phyloP scores from a whole-genome alignment of 2,113 vertebrate species.

The Lota lota region DNA sequence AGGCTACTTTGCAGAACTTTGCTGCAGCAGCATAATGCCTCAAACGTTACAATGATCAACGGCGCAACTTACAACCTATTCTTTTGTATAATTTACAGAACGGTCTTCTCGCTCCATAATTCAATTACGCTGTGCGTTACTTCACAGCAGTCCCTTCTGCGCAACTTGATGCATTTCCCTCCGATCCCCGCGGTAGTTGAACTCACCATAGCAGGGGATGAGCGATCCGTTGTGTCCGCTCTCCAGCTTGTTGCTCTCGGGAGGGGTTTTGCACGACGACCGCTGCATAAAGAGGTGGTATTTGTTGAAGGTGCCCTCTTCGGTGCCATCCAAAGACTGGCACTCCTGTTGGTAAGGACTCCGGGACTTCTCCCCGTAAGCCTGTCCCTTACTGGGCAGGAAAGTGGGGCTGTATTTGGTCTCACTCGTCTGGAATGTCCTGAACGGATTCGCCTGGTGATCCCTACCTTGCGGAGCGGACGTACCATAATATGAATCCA shows the following conservation, averaged over 20 bases:
- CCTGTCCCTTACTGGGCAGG: slow-evolving; percentile 88
- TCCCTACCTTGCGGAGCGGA: slow-evolving; percentile 83
- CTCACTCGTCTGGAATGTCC: slow-evolving; percentile 89
- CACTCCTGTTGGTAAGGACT: slow-evolving; percentile 87
- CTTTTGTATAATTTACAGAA: too few species aligned
- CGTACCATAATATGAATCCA: slow-evolving; percentile 96
- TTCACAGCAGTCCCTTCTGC: background rate
- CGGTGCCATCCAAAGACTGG: slow-evolving; percentile 79
- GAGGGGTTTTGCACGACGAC: slow-evolving; percentile 87
- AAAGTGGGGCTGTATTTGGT: slow-evolving; percentile 90
- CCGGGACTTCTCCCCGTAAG: slow-evolving; percentile 85
- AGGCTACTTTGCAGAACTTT: too few species aligned
- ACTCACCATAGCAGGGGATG: slow-evolving; percentile 92
- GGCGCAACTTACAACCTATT: too few species aligned
- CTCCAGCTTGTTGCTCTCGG: slow-evolving; percentile 87
- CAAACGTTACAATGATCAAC: too few species aligned
- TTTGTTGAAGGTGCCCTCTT: slow-evolving; percentile 84
- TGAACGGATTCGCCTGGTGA: slow-evolving; percentile 86
- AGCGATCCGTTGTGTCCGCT: slow-evolving; percentile 84
- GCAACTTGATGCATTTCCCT: too few species aligned
- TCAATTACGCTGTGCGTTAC: too few species aligned
- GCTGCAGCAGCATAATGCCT: too few species aligned
- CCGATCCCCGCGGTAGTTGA: background rate
- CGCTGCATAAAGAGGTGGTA: slow-evolving; percentile 93
- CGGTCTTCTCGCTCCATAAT: too few species aligned